Conservation (phyloP, 2,113 vertebrate species). For the Zapus hudsonius region DNA sequence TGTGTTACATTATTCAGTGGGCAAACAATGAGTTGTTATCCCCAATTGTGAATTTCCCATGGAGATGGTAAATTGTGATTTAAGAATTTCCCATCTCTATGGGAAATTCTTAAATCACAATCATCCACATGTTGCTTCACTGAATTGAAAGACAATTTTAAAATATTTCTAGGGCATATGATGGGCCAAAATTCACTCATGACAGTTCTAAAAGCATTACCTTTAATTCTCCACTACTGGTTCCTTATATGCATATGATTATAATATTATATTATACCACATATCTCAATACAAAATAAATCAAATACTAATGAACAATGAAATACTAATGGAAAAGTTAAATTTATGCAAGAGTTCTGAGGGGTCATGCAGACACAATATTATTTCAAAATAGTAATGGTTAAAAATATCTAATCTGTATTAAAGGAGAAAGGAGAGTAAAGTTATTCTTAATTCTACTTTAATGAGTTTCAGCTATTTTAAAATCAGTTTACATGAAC, state of each 20-base stretch:
- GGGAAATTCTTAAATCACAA: not conserved
- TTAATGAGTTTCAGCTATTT: conserved; percentile 43
- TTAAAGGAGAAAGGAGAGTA: not conserved
- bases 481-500: not conserved
- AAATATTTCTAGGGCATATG: not conserved
- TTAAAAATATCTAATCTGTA: not conserved
- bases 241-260: not conserved
- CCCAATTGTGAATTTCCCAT: too few species aligned
- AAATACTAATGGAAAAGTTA: conserved; percentile 30
- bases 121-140: not conserved
- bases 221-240: too few species aligned
- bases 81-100: too few species aligned
- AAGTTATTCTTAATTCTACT: conserved; percentile 9
- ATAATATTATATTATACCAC: not conserved
- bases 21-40: too few species aligned
- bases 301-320: not conserved
- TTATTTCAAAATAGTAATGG: not conserved
- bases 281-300: not conserved
- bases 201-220: not conserved
- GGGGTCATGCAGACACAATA: not conserved
- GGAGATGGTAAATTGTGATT: too few species aligned
- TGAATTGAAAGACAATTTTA: not conserved
- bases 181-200: not conserved
- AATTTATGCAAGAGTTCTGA: conserved; percentile 6
- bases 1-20: too few species aligned